Conservation (phyloP, 2,797 vertebrate species). For the Gallinago stenura region DNA sequence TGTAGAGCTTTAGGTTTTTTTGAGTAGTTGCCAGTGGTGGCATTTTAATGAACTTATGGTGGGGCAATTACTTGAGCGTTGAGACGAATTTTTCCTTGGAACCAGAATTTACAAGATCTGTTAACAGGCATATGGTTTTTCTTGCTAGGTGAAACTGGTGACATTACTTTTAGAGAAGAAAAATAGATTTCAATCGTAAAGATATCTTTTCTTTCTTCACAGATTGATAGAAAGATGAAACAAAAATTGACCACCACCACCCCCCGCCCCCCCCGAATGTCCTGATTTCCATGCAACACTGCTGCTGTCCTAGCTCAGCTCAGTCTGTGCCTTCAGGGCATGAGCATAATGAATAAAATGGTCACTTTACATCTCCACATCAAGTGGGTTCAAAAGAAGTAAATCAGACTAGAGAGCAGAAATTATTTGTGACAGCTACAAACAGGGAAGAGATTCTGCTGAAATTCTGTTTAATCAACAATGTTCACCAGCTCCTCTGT, state of each 20-base stretch:
- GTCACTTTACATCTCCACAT: neutral
- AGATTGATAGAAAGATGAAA: neutral
- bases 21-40: neutral
- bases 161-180: neutral
- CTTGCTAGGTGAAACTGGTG: neutral
- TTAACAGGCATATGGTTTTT: neutral
- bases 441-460: neutral
- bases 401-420: constrained; percentile 21
- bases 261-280: neutral
- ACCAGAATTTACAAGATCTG: neutral
- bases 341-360: neutral
- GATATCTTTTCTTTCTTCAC: neutral
- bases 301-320: neutral
- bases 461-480: neutral
- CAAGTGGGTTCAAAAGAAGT: constrained; percentile 15
- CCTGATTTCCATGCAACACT: neutral
- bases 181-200: neutral
- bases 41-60: neutral
- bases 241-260: neutral
- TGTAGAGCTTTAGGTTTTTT: neutral
- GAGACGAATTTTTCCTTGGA: neutral
- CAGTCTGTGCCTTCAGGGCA: neutral
- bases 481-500: neutral
- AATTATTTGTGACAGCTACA: neutral
- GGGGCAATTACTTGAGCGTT: neutral